phyloP scores from a whole-genome alignment of 2,888 invertebrate species.

The Imbricaverruca yamaguchii region DNA sequence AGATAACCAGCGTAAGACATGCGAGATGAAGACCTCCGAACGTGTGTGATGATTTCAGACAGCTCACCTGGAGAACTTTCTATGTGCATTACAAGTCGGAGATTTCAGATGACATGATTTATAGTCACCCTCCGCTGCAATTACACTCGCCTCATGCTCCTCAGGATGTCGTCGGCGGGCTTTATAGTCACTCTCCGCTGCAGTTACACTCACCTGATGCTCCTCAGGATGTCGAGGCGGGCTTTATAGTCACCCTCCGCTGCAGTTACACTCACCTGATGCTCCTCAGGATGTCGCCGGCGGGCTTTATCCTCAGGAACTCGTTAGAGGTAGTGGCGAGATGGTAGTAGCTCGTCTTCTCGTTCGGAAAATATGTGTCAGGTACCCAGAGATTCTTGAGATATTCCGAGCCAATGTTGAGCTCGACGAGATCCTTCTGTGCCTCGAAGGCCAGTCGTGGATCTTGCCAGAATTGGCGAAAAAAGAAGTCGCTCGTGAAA shows the following conservation, averaged over 20 bases:
- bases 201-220: background rate
- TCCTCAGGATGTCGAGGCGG: too few relatives aligned
- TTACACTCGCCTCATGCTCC: too few relatives aligned
- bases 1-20: too few relatives aligned
- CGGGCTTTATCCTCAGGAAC: slow-evolving; percentile 92
- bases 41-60: too few relatives aligned
- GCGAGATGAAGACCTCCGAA: too few relatives aligned
- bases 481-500: slow-evolving; percentile 97
- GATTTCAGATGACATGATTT: too few relatives aligned
- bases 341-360: slow-evolving; percentile 99
- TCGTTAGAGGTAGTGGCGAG: slow-evolving; percentile 99
- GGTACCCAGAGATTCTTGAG: slow-evolving; percentile 99
- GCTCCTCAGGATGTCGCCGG: slow-evolving; percentile 89
- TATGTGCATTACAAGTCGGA: too few relatives aligned
- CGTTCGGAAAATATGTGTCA: slow-evolving; percentile 99
- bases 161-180: too few relatives aligned
- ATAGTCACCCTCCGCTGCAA: too few relatives aligned
- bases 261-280: slow-evolving; percentile 58
- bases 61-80: too few relatives aligned
- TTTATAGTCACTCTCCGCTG: too few relatives aligned
- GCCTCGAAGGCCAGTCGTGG: slow-evolving; percentile 88
- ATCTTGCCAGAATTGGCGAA: slow-evolving; percentile 98
- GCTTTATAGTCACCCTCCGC: too few relatives aligned
- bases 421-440: slow-evolving; percentile 77
- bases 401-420: slow-evolving; percentile 89